Base-by-base conservation (phyloP, 2,113 vertebrate genomes). In the Amphiprion percula region DNA sequence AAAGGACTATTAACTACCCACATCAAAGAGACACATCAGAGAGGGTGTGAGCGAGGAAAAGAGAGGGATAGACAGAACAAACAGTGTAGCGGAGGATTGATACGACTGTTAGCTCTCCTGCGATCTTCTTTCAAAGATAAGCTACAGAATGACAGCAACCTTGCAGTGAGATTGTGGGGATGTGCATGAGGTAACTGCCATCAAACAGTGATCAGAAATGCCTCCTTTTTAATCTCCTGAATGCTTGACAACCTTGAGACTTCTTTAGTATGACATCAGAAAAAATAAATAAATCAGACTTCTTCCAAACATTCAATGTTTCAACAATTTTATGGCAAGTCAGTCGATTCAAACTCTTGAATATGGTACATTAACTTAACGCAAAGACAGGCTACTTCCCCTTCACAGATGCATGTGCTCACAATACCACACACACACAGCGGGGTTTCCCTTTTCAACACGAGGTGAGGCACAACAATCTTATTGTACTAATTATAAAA, bases 1-100 rank as follows among this genome's bases (percentile, higher is more conserved):
- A 74, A 68, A 23, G 14, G 39, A 67, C 65, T 17, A 62, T 79
- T 74, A 83, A 68, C 41, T 8, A 79, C 64, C 33, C 1, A 75
- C 68, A 72, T 81, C 66, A 73, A 77, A 73, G 52, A 6, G 56
- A 74, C 62, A 61, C 49, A 78, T 73, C 74, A 77, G 56, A 79
- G 50, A 63, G 53, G 1, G 26, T 9, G 44, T 26, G 41, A 7
- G 26, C 0, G 37, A 15, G 16, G 54, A 49, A 41, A 17, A 50
- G 53, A 19, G 23, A 60, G 68, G 33, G 33, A 37, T 37, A 37
- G 33, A 37, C 33, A 10, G 33, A 37, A 77, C 66, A 72, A 85
- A 66, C 64, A 52, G 50, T 24, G 65, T 10, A 37, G 55, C 21
- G 4, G 64, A 39, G 10, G 58, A 30, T 7, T 60, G 33, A 39